Evolutionary conservation across 2,113 vertebrate genomes (phyloP).

Genomic region (Propithecus coquereli): DNA sequence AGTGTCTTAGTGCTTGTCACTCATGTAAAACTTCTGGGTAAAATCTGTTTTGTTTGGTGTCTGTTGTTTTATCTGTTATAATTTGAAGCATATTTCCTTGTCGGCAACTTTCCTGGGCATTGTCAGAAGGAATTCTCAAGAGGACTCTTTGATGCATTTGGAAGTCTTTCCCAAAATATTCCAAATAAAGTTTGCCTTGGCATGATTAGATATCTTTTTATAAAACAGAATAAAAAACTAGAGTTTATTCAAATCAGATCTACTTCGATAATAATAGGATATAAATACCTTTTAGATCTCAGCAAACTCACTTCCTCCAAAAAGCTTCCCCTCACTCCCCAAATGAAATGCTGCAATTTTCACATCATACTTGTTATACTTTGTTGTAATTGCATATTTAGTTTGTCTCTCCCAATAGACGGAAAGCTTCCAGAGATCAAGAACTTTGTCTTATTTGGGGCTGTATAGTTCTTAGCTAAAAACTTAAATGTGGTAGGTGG

Average conservation of each 20-base stretch:
- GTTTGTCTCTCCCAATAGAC: not conserved
- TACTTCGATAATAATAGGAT: not conserved
- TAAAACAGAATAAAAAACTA: not conserved
- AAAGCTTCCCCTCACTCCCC: not conserved
- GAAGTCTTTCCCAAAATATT: not conserved
- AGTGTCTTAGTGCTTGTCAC: not conserved
- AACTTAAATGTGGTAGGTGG: not conserved
- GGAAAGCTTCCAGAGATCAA: not conserved
- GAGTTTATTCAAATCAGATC: not conserved
- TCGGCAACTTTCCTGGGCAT: not conserved
- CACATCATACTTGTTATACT: not conserved
- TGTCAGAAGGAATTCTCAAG: not conserved
- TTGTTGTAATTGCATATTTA: not conserved
- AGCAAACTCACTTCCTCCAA: not conserved
- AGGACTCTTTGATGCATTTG: not conserved
- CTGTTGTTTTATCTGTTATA: not conserved
- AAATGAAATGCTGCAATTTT: not conserved
- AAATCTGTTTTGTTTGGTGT: not conserved
- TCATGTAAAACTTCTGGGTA: not conserved
- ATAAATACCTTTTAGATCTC: not conserved
- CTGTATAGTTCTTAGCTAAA: not conserved
- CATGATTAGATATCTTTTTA: not conserved
- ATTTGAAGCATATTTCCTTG: not conserved
- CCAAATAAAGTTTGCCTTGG: not conserved
- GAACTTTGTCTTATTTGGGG: not conserved